Base-by-base conservation (phyloP, 1,140 invertebrate species). In the Papilio helenus region DNA sequence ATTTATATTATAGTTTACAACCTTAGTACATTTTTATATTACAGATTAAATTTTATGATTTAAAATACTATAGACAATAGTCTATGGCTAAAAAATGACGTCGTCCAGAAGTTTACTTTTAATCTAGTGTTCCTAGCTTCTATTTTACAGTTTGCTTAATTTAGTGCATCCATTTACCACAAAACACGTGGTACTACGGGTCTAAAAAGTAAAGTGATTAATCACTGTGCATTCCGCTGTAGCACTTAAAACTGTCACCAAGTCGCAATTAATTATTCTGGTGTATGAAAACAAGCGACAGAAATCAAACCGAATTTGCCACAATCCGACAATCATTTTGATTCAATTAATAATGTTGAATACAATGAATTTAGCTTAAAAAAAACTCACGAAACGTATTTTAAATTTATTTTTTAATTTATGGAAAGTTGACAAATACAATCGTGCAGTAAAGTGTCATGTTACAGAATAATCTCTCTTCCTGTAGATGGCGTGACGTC, bases 161-260 rank as follows among this genome's bases (percentile, higher is more conserved):
- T 9, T 23, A 10, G 9, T 58, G 7, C 34, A 39, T 39, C 16
- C 7, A 23, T 9, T 4, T 20, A 0, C 58, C 58, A 61, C 58
- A 61, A 55, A 20, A 61, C 58, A 26, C 1, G 23, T 49, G 3
- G 42, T n/a, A 72, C 46, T 72, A 72, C 23, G 46, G 39, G 1
- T 42, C 72, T 51, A 46, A 49, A 74, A 72, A 46, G 42, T 26
- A 51, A 51, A 74, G 39, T 29, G 20, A 74, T 74, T 44, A 49
- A 51, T 46, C 44, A 46, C 42, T 9, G 23, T 39, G 0, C 7
- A 8, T 3, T 23, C 42, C 42, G 12, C 39, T 46, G 2, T 12
- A n/a, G 44, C 44, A 74, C 72, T 74, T 74, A 23, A 74, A 68
- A 74, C n/a, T 51, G 72, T 74, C 72, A 74, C 39, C n/a, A 29